Percentiles rank a stretch among this genome's conserved stretches.
These are phyloP conservation scores for Sterna hirundo DNA, from an alignment of 2,113 vertebrate genomes.

Conservation along the genomic window DNA sequence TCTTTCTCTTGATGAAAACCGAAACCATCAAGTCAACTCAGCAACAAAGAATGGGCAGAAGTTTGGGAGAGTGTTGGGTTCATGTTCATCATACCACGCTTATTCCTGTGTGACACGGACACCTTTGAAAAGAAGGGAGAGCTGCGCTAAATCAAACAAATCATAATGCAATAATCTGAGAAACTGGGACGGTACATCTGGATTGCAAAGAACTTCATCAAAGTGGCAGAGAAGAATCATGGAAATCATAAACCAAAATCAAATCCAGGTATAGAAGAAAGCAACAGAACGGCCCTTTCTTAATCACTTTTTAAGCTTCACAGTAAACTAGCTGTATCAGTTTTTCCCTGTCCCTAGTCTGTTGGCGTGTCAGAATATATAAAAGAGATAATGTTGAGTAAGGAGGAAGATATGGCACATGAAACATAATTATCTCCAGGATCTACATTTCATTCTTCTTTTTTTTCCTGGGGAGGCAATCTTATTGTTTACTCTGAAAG, in stretches of 20 bases:
- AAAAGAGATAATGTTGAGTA: background rate
- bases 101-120: background rate
- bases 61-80: background rate
- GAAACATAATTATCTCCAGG: background rate
- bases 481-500: constrained; percentile 5
- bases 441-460: background rate
- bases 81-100: background rate
- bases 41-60: background rate
- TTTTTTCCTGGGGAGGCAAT: background rate
- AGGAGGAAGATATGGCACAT: background rate
- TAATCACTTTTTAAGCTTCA: background rate
- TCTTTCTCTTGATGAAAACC: background rate
- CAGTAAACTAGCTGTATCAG: background rate
- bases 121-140: background rate
- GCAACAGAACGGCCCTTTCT: background rate
- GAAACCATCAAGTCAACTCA: background rate
- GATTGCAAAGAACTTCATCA: background rate
- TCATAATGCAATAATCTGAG: background rate
- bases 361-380: background rate
- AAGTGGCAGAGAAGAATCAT: background rate
- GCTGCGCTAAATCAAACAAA: background rate
- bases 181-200: background rate
- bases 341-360: background rate
- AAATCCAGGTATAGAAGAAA: background rate
- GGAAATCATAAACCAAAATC: background rate